A percentile compares a stretch with the other conserved stretches of the same genome.
Conservation (phyloP, 2,888 invertebrate species). For the Zonitis immaculata region DNA sequence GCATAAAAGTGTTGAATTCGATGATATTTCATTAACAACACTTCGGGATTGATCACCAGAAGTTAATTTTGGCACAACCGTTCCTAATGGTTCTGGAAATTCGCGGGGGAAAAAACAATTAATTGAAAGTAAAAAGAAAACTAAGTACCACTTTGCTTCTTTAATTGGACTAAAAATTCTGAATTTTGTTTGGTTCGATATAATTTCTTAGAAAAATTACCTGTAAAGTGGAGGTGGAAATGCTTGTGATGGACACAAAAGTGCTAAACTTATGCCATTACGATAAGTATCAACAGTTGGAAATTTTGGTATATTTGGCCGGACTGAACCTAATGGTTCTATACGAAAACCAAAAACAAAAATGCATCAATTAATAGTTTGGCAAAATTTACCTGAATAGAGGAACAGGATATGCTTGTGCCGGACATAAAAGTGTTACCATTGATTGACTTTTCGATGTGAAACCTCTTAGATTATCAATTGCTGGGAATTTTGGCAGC, state of each 20-base stretch:
- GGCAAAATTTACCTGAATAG: slow-evolving; percentile 37
- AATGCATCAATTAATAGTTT: slow-evolving; percentile 15
- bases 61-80: slow-evolving; percentile 62
- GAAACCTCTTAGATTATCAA: slow-evolving; percentile 40
- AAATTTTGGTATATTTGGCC: slow-evolving; percentile 47
- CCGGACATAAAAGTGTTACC: slow-evolving; percentile 58
- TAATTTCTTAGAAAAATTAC: slow-evolving; percentile 21
- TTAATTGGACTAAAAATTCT: neutral
- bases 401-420: slow-evolving; percentile 66
- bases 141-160: slow-evolving; percentile 10
- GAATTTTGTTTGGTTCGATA: too few species aligned
- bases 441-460: slow-evolving; percentile 30
- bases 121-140: too few species aligned
- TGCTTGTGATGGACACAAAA: slow-evolving; percentile 61
- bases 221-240: slow-evolving; percentile 59
- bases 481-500: slow-evolving; percentile 48
- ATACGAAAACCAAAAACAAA: slow-evolving; percentile 8
- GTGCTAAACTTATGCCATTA: slow-evolving; percentile 43
- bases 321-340: slow-evolving; percentile 51
- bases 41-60: slow-evolving; percentile 41
- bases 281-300: slow-evolving; percentile 36
- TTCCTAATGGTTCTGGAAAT: slow-evolving; percentile 68
- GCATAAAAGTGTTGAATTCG: slow-evolving; percentile 56
- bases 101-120: slow-evolving; percentile 8
- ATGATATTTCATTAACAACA: slow-evolving; percentile 28